Evolutionary conservation across 2,888 invertebrate species (phyloP), one percentile per base, ranked within the genome.

Genomic region (Allygus modestus): DNA sequence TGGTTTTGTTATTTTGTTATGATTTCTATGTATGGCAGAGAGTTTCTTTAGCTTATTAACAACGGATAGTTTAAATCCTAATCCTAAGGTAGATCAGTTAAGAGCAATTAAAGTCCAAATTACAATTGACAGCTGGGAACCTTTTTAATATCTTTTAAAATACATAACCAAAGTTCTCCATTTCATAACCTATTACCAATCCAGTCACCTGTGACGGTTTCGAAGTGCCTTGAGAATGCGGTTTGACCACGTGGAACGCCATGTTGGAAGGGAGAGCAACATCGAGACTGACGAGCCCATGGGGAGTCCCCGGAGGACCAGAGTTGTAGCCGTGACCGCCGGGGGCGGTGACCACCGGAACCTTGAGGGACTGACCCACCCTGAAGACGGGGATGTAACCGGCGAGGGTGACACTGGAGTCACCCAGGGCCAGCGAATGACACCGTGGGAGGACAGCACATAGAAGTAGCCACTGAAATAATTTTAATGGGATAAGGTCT

Each of bases 311-410:
- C 54, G 54, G 15, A 12, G 46, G 20, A 51, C 51, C n/a, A 11
- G 37, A 37, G 15, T 51, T 15, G 2, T 51, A 15, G 58, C 23
- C 58, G 9, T 58, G 5, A 12, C 11, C 23, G 4, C 58, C 58
- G 2, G 58, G 58, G 9, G 58, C 26, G 23, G 58, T 20, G 23
- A 58, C 28, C 15, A 65, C 65, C 17, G 65, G 65, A 2, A 65
- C 65, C 65, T 65, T 65, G 11, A 65, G 65, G 11, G 15, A 5
- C 65, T 31, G 15, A 0, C 28, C 65, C 31, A 65, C 28, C 31
- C 28, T 9, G 65, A 28, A 28, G 31, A 65, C 65, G 0, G 65
- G 65, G 26, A 65, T 65, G 65, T 65, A 65, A 4, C 65, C 65
- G 2, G 65, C 65, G 9, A 65, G 28, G 65, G 65, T 15, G 15